Evolutionary conservation across 2,888 invertebrate species (phyloP).

Genomic region (Metellina segmentata): DNA sequence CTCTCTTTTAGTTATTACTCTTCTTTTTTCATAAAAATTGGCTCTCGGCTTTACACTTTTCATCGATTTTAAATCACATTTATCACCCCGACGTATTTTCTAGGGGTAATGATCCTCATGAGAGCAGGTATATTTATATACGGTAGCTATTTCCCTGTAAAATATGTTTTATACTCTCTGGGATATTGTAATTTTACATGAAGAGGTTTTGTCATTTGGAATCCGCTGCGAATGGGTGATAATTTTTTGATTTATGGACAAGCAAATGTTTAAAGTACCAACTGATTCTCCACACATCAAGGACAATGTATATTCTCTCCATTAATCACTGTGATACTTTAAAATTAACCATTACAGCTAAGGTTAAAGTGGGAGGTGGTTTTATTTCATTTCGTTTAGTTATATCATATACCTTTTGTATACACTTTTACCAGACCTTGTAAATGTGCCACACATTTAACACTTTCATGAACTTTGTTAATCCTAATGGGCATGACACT

Average conservation of each 20-base stretch:
- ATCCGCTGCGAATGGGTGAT: not conserved
- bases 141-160: not conserved
- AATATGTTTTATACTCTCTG: not conserved
- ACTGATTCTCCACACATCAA: not conserved
- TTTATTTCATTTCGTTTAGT: too few relatives aligned
- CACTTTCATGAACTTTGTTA: too few relatives aligned
- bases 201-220: not conserved
- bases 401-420: too few relatives aligned
- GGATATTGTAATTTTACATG: not conserved
- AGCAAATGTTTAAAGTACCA: not conserved
- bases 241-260: not conserved
- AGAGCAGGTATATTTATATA: not conserved
- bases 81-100: not conserved
- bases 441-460: too few relatives aligned
- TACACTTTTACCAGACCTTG: too few relatives aligned
- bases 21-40: not conserved
- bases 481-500: too few relatives aligned
- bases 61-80: not conserved
- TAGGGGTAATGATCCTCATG: not conserved
- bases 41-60: not conserved
- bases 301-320: not conserved
- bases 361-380: too few relatives aligned
- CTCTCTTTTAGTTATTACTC: not conserved
- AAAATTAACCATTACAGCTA: not conserved
- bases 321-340: not conserved